Evolutionary conservation across 2,797 vertebrate genomes (phyloP).

Genomic region (Micromesistius poutassou): DNA sequence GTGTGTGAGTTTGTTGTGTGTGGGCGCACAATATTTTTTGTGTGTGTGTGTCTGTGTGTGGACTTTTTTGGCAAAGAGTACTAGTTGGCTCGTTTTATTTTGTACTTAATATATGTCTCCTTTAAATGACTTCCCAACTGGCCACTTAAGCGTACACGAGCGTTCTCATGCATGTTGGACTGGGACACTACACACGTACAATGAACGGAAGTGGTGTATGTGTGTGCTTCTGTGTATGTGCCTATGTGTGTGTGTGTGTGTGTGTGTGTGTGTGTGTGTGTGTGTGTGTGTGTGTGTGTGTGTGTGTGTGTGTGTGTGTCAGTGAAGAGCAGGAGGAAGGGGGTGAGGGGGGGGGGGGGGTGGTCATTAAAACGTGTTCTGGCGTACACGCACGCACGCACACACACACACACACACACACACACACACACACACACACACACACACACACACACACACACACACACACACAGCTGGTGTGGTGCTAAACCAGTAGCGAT

Average conservation of each 20-base stretch:
- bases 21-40: background rate
- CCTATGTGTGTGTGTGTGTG: background rate
- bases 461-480: conserved; percentile 13
- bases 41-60: conserved; percentile 3
- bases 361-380: conserved; percentile 2
- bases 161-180: conserved; percentile 11
- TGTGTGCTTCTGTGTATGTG: background rate
- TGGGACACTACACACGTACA: conserved; percentile 5
- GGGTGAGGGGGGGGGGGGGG: background rate
- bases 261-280: background rate
- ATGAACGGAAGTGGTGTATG: conserved; percentile 6
- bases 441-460: conserved; percentile 18
- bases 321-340: background rate
- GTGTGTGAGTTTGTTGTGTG: background rate
- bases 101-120: conserved; percentile 66
- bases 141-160: conserved; percentile 3
- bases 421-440: conserved; percentile 16
- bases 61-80: conserved; percentile 41
- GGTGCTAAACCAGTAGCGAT: conserved; percentile 61
- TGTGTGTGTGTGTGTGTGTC: background rate
- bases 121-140: conserved; percentile 46
- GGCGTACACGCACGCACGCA: conserved; percentile 17
- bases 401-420: conserved; percentile 13
- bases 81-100: conserved; percentile 51
- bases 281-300: background rate